Evolutionary conservation across 2,113 vertebrate genomes (phyloP), one percentile per base, ranked within the genome.

Genomic region (Sinocyclocheilus anophthalmus): DNA sequence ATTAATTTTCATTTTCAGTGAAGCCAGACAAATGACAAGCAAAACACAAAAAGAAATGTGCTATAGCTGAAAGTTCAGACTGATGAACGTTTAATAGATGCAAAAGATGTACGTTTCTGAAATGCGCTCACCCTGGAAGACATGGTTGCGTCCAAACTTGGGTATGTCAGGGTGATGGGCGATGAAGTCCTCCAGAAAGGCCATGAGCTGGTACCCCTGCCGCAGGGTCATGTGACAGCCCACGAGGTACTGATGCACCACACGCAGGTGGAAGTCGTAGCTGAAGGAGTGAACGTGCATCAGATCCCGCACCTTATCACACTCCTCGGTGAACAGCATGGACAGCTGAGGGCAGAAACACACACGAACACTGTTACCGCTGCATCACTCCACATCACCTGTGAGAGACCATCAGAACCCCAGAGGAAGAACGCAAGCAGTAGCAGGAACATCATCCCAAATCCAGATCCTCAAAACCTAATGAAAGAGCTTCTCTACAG

Each of bases 221-320:
- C 97, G 95, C 1, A 99, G 94, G 5, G 96, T 96, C 94, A 98
- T 96, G 88, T 97, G 96, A 90, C 96, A 94, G 48, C 98, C 98
- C 65, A 98, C 93, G 89, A 99, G 93, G 2, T 99, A 97, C 90
- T 99, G 98, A 92, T 98, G 97, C 84, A 97, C 96, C 96, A 99
- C 96, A 20, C 97, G 96, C 90, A 99, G 93, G 92, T 99, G 98
- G 94, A 99, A 99, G 92, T 99, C 98, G 0, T 99, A 99, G 95
- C 98, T 99, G 95, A 99, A 99, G 0, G 98, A 99, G 91, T 99
- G 98, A 30, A 99, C 97, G 0, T 99, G 98, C 97, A 99, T 99
- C 92, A 99, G 95, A 90, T 98, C 98, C 39, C 97, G 95, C 81
- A 99, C 98, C 89, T 97, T 98, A 93, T 99, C 98, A 0, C 98